Evolutionary conservation across 2,888 invertebrate species (phyloP).

Genomic region (Rhingia rostrata): DNA sequence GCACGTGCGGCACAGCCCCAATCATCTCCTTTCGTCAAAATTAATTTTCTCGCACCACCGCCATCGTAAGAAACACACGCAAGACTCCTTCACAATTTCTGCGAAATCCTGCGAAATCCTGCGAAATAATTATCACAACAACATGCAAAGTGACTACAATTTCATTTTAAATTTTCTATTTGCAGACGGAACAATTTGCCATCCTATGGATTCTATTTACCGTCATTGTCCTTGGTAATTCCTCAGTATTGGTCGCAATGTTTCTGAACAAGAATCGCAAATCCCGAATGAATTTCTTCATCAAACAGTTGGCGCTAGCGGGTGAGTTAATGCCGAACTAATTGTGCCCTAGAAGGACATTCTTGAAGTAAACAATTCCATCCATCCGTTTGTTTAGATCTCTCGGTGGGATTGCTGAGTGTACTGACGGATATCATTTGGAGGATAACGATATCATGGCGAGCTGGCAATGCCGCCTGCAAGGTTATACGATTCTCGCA

Average conservation of each 20-base stretch:
- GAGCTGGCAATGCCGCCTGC: slow-evolving; percentile 94
- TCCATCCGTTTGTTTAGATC: slow-evolving; percentile 85
- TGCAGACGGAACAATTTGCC: slow-evolving; percentile 93
- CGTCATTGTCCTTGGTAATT: slow-evolving; percentile 93
- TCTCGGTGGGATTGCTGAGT: slow-evolving; percentile 93
- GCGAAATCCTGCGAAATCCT: slow-evolving; percentile 1
- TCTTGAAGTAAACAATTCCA: background rate
- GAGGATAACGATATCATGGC: slow-evolving; percentile 94
- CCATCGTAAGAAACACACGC: background rate
- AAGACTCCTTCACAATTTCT: background rate
- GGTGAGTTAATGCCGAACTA: slow-evolving; percentile 85
- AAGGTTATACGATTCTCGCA: slow-evolving; percentile 93
- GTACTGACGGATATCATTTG: slow-evolving; percentile 95
- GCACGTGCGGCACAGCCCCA: slow-evolving; percentile 28
- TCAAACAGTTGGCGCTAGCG: slow-evolving; percentile 95
- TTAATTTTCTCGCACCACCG: background rate
- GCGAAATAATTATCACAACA: slow-evolving; percentile 15
- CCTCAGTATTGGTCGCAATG: slow-evolving; percentile 93
- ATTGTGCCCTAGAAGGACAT: slow-evolving; percentile 18
- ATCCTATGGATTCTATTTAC: slow-evolving; percentile 93
- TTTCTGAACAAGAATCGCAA: slow-evolving; percentile 92
- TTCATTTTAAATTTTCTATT: slow-evolving; percentile 59
- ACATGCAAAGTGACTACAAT: background rate
- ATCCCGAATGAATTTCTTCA: slow-evolving; percentile 97
- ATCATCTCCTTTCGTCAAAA: slow-evolving; percentile 1